Evolutionary conservation across 2,113 vertebrate species (phyloP).

Genomic region (Calypte anna): DNA sequence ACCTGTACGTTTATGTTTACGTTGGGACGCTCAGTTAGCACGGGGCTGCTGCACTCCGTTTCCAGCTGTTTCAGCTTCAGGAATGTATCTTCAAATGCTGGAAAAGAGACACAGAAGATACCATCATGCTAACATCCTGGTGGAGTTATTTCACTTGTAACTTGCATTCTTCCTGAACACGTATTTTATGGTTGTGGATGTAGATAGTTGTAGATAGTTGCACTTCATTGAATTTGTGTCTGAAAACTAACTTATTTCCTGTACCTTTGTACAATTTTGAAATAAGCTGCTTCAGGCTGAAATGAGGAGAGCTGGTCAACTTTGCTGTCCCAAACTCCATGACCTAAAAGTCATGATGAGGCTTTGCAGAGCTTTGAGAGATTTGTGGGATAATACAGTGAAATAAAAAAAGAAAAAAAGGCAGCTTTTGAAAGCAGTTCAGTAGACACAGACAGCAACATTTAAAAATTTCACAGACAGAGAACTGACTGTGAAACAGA

Average conservation of each 20-base stretch:
- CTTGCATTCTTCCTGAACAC: not conserved
- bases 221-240: not conserved
- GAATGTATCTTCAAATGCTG: conserved; percentile 77
- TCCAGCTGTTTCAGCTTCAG: conserved; percentile 88
- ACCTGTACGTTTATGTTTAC: conserved; percentile 88
- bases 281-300: not conserved
- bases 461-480: not conserved
- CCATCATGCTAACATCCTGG: not conserved
- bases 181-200: not conserved
- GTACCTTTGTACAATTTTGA: not conserved
- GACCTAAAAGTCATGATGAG: not conserved
- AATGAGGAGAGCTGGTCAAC: not conserved
- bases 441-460: not conserved
- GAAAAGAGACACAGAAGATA: not conserved
- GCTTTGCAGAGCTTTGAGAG: not conserved
- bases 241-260: not conserved
- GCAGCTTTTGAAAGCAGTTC: not conserved
- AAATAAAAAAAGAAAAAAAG: not conserved
- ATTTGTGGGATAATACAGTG: not conserved
- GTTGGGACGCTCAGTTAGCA: conserved; percentile 58
- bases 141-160: not conserved
- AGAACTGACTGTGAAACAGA: not conserved
- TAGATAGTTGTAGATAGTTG: not conserved
- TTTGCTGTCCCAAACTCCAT: not conserved
- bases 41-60: conserved; percentile 66